Conservation (phyloP, 2,797 vertebrate species). For the Characodon lateralis region DNA sequence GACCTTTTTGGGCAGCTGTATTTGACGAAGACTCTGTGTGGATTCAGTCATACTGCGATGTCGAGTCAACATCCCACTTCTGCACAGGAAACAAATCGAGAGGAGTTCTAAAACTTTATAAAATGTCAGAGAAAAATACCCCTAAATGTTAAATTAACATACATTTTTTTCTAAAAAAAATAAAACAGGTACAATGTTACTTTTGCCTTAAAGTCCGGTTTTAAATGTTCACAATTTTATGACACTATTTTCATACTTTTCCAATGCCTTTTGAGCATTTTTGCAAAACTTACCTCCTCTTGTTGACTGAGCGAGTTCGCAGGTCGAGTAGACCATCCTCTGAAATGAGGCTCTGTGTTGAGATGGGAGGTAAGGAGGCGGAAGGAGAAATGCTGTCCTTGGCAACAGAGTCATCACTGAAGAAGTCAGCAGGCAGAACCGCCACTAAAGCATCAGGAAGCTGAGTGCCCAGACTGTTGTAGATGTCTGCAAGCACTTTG, state of each 20-base stretch:
- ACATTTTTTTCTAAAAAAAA: not conserved
- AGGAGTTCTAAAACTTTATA: not conserved
- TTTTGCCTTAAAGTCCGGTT: not conserved
- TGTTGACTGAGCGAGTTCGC: conserved; percentile 86
- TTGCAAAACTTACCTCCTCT: conserved; percentile 81
- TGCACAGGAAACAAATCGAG: conserved; percentile 45
- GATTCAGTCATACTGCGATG: conserved; percentile 92
- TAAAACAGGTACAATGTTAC: not conserved
- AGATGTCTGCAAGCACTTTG: conserved; percentile 87
- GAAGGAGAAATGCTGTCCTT: conserved; percentile 84
- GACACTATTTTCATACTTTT: not conserved
- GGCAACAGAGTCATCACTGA: conserved; percentile 90
- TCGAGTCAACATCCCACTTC: conserved; percentile 86
- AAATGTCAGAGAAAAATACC: not conserved
- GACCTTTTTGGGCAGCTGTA: conserved; percentile 88
- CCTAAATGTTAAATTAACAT: not conserved
- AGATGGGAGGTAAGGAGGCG: conserved; percentile 61
- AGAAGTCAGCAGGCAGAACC: conserved; percentile 90
- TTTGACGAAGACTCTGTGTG: conserved; percentile 90
- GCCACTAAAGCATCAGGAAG: conserved; percentile 86
- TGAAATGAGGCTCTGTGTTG: conserved; percentile 61
- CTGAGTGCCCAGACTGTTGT: conserved; percentile 89
- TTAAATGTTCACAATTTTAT: no score
- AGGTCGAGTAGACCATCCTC: conserved; percentile 86
- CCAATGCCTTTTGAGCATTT: not conserved